A percentile compares a stretch with the other conserved stretches of the same genome.
Conservation (phyloP, 1,140 invertebrate genomes). For the Elymnias hypermnestra region DNA sequence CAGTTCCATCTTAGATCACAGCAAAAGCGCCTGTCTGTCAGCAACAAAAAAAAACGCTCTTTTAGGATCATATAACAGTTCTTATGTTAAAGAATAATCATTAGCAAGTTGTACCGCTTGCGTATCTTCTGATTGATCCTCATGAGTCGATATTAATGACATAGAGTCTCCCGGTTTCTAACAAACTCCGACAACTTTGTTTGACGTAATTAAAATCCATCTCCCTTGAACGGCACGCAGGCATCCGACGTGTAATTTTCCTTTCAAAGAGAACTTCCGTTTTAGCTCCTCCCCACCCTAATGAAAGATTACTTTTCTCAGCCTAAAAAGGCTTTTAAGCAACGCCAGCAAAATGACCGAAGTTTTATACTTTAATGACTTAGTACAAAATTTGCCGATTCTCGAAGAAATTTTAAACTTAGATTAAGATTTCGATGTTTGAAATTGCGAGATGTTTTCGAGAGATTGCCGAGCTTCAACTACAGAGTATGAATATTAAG, state of each 20-base stretch:
- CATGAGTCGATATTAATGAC: constrained; percentile 35
- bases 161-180: constrained; percentile 23
- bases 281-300: constrained; percentile 68
- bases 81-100: constrained; percentile 27
- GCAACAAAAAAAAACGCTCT: no score
- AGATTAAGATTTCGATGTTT: constrained; percentile 74
- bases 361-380: constrained; percentile 76
- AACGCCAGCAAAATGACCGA: constrained; percentile 72
- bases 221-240: constrained; percentile 50
- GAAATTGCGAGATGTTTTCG: constrained; percentile 63
- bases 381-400: constrained; percentile 75
- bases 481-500: constrained; percentile 66
- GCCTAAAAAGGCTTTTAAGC: constrained; percentile 76
- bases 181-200: constrained; percentile 61
- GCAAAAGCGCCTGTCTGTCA: no score
- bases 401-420: constrained; percentile 74
- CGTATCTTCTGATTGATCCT: constrained; percentile 14
- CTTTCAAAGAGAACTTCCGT: constrained; percentile 74
- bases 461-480: constrained; percentile 49
- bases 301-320: constrained; percentile 75
- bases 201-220: constrained; percentile 74
- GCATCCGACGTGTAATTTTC: constrained; percentile 73
- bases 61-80: no score
- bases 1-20: no score
- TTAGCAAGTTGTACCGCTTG: constrained; percentile 39